Conservation (phyloP, 2,888 invertebrate genomes). For the Mycalesis mineus region DNA sequence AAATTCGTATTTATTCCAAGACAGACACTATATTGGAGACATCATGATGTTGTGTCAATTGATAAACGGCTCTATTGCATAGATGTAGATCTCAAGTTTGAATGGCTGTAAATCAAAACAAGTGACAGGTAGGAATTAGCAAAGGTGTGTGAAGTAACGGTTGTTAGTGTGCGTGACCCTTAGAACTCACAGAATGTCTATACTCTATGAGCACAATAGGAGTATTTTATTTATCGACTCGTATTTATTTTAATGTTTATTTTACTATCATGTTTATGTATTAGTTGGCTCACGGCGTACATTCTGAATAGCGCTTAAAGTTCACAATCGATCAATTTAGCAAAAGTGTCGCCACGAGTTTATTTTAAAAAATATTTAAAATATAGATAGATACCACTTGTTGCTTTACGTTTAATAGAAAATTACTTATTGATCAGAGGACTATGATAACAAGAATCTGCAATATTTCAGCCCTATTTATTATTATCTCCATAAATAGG, state of each 20-base stretch:
- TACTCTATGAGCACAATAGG: neutral
- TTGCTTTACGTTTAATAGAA: too few species aligned
- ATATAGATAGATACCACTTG: too few species aligned
- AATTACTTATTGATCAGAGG: too few species aligned
- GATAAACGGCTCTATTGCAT: conserved; percentile 9
- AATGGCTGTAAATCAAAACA: conserved; percentile 3
- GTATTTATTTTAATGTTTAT: neutral
- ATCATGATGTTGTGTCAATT: conserved; percentile 9
- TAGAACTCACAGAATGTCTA: neutral
- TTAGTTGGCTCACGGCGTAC: too few species aligned
- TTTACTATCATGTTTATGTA: neutral
- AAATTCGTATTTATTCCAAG: conserved; percentile 25
- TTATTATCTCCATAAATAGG: too few species aligned
- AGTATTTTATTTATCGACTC: conserved; percentile 5
- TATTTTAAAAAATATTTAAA: too few species aligned
- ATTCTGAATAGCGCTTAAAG: too few species aligned
- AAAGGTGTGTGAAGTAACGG: conserved; percentile 44
- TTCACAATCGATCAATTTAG: too few species aligned
- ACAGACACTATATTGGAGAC: conserved; percentile 17
- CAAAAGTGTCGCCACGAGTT: too few species aligned
- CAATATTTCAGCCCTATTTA: too few species aligned
- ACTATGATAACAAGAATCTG: too few species aligned
- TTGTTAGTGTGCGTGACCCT: conserved; percentile 28
- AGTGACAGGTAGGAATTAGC: conserved; percentile 33
- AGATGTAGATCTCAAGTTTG: conserved; percentile 1